Base-by-base conservation (phyloP, 2,113 vertebrate genomes). In the Anseranas semipalmata region DNA sequence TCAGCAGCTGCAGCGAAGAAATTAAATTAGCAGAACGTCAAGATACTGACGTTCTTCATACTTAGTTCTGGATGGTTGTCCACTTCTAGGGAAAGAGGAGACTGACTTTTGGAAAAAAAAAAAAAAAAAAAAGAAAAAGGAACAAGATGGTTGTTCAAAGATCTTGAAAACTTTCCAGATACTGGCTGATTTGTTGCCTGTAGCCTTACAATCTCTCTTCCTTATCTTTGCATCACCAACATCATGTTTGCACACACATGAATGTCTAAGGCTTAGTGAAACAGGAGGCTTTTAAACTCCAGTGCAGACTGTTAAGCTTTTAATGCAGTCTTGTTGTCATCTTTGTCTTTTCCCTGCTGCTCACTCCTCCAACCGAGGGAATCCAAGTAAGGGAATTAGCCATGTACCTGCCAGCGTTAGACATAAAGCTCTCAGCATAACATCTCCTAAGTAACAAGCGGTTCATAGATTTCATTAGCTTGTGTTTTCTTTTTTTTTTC, bases 1-100 rank as follows among this genome's bases (percentile, higher is more conserved):
- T 90, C 59, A n/a, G 80, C 77, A 94, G 93, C 94, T 95, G 88
- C 71, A 90, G 68, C 66, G 70, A 84, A 91, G 85, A 92, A 92
- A 88, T 24, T 52, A 55, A 85, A 62, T 87, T 89, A 67, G 76
- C 59, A 60, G 41, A 45, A 87, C 89, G 83, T 86, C 67, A 80
- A 43, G 74, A 67, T 74, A 14, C 35, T 82, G 72, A 43, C 71
- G 66, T 92, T 95, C 91, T 52, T 20, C 74, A 55, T 72, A 55
- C 48, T 92, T 67, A 65, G 78, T 45, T 90, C 43, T 85, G 67
- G 72, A 66, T 25, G 43, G n/a, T 39, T 75, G 43, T 58, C 75
- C 6, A 56, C 55, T 84, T 62, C 70, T 50, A 45, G 76, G 16
- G 7, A 30, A 83, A 71, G 39, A 66, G 37, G 35, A 12, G 37